Conservation (phyloP, 2,888 invertebrate genomes). For the Andrena dorsata region DNA sequence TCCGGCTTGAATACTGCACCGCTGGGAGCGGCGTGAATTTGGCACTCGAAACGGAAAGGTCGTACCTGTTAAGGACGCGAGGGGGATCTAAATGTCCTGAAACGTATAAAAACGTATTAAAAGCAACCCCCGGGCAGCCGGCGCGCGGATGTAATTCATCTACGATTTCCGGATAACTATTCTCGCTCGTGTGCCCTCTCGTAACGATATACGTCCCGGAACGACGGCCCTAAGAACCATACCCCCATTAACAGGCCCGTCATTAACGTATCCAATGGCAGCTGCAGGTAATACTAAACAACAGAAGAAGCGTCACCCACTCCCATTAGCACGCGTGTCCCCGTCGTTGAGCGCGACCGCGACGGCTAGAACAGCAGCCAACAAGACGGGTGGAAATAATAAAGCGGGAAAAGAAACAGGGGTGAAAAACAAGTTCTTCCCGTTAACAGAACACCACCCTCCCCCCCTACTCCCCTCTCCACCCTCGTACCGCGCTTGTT, state of each 20-base stretch:
- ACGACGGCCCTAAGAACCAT: background rate
- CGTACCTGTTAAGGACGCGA: conserved; percentile 8
- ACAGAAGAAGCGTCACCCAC: background rate
- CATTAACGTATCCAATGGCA: background rate
- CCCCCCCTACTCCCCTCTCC: too few species aligned
- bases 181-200: too few species aligned
- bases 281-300: background rate
- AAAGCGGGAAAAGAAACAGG: background rate
- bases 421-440: conserved; percentile 36
- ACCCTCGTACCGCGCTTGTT: conserved; percentile 42
- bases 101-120: conserved; percentile 1
- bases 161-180: background rate
- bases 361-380: background rate
- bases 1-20: conserved; percentile 6
- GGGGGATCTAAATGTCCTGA: background rate
- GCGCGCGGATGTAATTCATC: conserved; percentile 3
- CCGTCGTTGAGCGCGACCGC: conserved; percentile 4
- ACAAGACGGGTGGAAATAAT: conserved; percentile 22
- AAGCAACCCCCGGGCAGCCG: background rate
- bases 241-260: background rate
- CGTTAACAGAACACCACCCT: conserved; percentile 28
- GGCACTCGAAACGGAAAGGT: conserved; percentile 20
- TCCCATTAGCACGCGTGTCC: conserved; percentile 16
- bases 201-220: too few species aligned
- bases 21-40: conserved; percentile 20